Percentiles rank a stretch among this genome's conserved stretches.
Evolutionary conservation across 2,113 vertebrate genomes (phyloP).

Genomic region (Pica pica): DNA sequence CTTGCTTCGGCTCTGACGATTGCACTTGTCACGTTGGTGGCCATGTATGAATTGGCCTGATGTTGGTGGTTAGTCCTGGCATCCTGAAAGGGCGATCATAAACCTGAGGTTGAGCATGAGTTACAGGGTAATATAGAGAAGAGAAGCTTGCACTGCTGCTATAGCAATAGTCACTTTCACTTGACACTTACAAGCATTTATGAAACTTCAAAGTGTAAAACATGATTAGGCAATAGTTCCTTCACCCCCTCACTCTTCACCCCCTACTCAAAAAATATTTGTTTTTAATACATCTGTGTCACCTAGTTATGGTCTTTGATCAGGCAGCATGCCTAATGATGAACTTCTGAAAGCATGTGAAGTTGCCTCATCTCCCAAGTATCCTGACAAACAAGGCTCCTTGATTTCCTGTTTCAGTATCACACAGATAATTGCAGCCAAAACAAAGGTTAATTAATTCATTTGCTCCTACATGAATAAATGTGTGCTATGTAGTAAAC

Average conservation of each 20-base stretch:
- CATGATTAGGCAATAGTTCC: neutral
- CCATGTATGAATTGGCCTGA: neutral
- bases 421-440: neutral
- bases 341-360: neutral
- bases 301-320: neutral
- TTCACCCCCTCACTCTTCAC: neutral
- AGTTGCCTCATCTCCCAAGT: neutral
- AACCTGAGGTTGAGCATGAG: neutral
- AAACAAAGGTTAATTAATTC: neutral
- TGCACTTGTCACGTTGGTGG: neutral
- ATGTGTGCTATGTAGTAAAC: neutral
- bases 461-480: neutral
- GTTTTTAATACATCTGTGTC: neutral
- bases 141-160: neutral
- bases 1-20: neutral
- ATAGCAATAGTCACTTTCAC: neutral
- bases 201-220: neutral
- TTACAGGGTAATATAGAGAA: neutral
- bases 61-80: neutral
- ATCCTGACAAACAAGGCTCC: neutral
- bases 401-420: conserved; percentile 4
- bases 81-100: neutral
- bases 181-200: neutral
- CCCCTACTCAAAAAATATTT: neutral
- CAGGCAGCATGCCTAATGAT: neutral